Evolutionary conservation across 2,797 vertebrate genomes (phyloP).

Genomic region (Hyperoplus lanceolatus): DNA sequence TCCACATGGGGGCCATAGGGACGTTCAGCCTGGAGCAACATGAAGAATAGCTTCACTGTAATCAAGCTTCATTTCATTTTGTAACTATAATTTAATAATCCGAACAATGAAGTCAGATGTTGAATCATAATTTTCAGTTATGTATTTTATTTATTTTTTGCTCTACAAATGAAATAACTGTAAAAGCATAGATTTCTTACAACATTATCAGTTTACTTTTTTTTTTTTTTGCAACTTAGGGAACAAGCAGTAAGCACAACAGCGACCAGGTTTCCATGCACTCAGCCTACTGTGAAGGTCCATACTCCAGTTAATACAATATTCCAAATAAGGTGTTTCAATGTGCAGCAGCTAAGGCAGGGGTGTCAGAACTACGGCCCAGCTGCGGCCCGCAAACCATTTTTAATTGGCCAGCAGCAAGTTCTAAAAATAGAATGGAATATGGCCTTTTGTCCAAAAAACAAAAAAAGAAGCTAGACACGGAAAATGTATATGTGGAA

Average conservation of each 20-base stretch:
- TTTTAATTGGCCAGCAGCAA: too few species aligned
- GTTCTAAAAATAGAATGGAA: too few species aligned
- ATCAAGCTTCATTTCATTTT: not conserved
- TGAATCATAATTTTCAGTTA: not conserved
- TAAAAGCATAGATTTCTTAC: not conserved
- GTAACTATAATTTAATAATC: slow-evolving; percentile 1
- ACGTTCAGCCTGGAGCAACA: not conserved
- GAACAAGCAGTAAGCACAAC: not conserved
- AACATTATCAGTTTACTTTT: not conserved
- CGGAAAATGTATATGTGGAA: too few species aligned
- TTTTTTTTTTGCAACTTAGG: not conserved
- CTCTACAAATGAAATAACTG: not conserved
- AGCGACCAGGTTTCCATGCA: too few species aligned
- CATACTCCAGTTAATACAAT: too few species aligned
- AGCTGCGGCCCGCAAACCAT: too few species aligned
- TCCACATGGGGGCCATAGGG: not conserved
- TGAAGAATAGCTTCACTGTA: not conserved
- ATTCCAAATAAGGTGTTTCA: too few species aligned
- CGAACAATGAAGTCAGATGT: slow-evolving; percentile 1
- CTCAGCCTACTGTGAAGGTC: too few species aligned
- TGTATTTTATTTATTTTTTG: not conserved
- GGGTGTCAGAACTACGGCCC: too few species aligned
- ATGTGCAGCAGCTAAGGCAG: too few species aligned
- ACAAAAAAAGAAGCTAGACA: too few species aligned
- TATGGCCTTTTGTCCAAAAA: too few species aligned